Conservation (phyloP, 2,113 vertebrate genomes). For the Colius striatus region DNA sequence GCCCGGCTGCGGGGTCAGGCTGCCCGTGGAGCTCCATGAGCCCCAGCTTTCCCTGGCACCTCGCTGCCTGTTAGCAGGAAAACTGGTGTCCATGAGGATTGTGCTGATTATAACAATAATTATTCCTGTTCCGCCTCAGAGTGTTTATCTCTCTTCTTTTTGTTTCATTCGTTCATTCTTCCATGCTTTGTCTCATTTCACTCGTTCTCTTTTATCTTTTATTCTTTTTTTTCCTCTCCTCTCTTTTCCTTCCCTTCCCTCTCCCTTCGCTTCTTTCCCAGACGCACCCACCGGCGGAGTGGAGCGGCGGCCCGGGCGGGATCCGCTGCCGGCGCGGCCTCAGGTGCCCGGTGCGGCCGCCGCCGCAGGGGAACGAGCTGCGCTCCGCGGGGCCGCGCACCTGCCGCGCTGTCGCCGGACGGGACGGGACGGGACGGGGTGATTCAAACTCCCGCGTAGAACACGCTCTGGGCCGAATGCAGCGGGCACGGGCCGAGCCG, state of each 20-base stretch:
- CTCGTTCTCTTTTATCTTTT: too few relatives aligned
- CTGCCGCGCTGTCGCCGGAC: background rate
- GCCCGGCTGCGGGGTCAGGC: too few relatives aligned
- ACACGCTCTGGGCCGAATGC: background rate
- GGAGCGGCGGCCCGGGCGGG: background rate
- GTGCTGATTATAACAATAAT: background rate
- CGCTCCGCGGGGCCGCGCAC: background rate
- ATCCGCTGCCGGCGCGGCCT: background rate
- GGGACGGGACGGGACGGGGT: background rate
- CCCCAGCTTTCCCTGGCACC: background rate
- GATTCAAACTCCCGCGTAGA: background rate
- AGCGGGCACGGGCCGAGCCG: background rate
- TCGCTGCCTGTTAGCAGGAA: background rate
- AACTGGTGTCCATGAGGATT: background rate
- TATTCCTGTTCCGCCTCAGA: background rate
- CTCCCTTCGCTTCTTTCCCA: background rate
- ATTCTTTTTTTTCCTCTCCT: too few relatives aligned
- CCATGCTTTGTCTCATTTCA: background rate
- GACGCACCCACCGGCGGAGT: background rate
- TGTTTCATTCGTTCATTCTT: background rate
- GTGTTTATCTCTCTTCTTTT: background rate
- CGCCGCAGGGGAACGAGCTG: background rate
- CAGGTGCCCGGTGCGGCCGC: background rate
- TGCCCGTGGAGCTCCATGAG: fast-evolving
- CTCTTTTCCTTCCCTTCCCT: too few relatives aligned